Evolutionary conservation across 2,797 vertebrate genomes (phyloP).

Genomic region (Trichosurus vulpecula): DNA sequence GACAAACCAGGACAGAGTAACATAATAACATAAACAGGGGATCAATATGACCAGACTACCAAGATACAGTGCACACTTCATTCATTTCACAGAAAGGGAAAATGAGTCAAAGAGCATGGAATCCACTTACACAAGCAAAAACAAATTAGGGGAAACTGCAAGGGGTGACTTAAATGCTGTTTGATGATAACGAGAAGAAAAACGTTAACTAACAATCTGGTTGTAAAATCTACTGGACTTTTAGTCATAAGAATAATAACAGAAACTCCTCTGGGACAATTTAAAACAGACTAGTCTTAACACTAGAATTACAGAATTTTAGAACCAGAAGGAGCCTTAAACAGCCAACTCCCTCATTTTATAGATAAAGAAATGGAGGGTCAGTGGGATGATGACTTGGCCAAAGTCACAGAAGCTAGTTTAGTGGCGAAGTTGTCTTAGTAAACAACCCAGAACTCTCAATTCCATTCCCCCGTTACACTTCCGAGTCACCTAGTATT

Average conservation of each 20-base stretch:
- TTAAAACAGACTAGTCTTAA: not conserved
- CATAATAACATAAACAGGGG: not conserved
- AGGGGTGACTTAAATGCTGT: not conserved
- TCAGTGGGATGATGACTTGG: not conserved
- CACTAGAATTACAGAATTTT: not conserved
- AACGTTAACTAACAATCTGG: not conserved
- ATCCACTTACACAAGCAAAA: not conserved
- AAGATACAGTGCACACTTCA: not conserved
- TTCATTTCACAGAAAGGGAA: not conserved
- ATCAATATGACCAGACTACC: not conserved
- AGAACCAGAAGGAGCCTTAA: not conserved
- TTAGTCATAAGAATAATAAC: not conserved
- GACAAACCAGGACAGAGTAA: constrained; percentile 1
- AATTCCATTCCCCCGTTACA: not conserved
- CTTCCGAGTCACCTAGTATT: not conserved
- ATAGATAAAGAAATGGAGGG: not conserved
- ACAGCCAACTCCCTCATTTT: not conserved
- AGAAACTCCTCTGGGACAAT: not conserved
- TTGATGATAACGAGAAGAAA: not conserved
- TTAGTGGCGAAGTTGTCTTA: not conserved
- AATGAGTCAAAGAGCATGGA: not conserved
- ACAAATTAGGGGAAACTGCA: not conserved
- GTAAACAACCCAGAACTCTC: not conserved
- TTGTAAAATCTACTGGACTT: not conserved
- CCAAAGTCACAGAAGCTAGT: not conserved